These are phyloP conservation scores for Troides oblongomaculatus DNA, from an alignment of 2,888 invertebrate genomes.

Conservation along the genomic window DNA sequence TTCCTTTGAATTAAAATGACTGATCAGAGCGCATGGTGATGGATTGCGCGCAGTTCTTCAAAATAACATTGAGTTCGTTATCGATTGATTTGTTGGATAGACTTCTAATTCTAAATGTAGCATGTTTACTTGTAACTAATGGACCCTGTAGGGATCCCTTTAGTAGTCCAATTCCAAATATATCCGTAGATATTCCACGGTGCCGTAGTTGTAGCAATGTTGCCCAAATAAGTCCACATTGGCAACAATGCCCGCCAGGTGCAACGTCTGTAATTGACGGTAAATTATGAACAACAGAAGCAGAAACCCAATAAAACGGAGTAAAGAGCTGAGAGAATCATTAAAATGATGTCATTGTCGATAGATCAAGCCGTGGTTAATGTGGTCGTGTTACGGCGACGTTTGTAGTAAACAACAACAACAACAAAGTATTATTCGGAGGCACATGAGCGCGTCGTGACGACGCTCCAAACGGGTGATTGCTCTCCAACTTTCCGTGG, in stretches of 20 bases:
- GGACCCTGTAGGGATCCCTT: slow-evolving; percentile 10
- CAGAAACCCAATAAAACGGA: too few species aligned
- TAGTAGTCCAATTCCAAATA: slow-evolving; percentile 30
- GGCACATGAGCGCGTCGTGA: neutral
- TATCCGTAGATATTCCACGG: slow-evolving; percentile 17
- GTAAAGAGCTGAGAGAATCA: too few species aligned
- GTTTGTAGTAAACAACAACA: neutral
- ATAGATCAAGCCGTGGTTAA: too few species aligned
- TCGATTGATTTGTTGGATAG: too few species aligned
- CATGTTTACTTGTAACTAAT: neutral
- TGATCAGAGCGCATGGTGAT: too few species aligned
- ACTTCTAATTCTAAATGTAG: neutral
- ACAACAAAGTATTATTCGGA: slow-evolving; percentile 7
- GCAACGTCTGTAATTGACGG: too few species aligned
- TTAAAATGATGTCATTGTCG: too few species aligned
- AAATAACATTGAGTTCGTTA: too few species aligned
- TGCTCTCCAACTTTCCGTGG: slow-evolving; percentile 2
- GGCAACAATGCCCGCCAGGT: neutral
- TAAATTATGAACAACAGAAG: too few species aligned
- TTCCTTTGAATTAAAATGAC: too few species aligned
- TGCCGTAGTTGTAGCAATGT: neutral
- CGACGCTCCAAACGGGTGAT: neutral
- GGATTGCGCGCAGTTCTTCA: too few species aligned
- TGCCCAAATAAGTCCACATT: slow-evolving; percentile 10
- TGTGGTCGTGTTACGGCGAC: slow-evolving; percentile 9